Evolutionary conservation across 2,888 invertebrate species (phyloP), one percentile per base, ranked within the genome.

Genomic region (Frankliniella intonsa): DNA sequence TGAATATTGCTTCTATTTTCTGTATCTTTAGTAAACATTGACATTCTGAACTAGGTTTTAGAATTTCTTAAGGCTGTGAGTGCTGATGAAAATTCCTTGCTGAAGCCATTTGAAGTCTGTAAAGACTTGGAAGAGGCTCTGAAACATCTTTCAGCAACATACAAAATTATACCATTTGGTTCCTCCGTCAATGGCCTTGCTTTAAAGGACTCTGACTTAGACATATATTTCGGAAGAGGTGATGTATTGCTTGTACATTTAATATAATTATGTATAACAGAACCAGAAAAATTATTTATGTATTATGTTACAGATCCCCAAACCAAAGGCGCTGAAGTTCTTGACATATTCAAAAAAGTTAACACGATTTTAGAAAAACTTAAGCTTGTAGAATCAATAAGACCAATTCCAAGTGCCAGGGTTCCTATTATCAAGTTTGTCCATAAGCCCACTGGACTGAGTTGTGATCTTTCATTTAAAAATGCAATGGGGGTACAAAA

Each of bases 361-460:
- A 19, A 22, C 10, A 38, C 2, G 11, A 25, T 50, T 19, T 19
- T 62, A 50, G 65, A 65, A 17, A 55, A 22, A 79, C 80, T 82
- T 3, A 10, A 10, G 12, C 3, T 11, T 51, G n/a, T 76, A 8
- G 25, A 25, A 10, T 76, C 69, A 25, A 12, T 76, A 25, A 22
- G 9, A 12, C 25, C 69, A 10, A 25, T 76, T 25, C 92, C 93
- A 0, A 89, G 90, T 81, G 94, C 95, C 19, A 92, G 93, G 86
- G 94, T 93, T 8, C 95, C 95, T 50, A 94, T 95, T 84, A 91
- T 95, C 17, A 94, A 94, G 86, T 93, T 93, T 87, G 88, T 89
- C 83, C 93, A 94, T 86, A 84, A 88, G 2, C 88, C 89, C 17
- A 93, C 93, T 0, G 88, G 89, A 0, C 90, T 92, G 38, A 90